Base-by-base conservation (phyloP, 1,140 invertebrate genomes). In the Nomia melanderi region DNA sequence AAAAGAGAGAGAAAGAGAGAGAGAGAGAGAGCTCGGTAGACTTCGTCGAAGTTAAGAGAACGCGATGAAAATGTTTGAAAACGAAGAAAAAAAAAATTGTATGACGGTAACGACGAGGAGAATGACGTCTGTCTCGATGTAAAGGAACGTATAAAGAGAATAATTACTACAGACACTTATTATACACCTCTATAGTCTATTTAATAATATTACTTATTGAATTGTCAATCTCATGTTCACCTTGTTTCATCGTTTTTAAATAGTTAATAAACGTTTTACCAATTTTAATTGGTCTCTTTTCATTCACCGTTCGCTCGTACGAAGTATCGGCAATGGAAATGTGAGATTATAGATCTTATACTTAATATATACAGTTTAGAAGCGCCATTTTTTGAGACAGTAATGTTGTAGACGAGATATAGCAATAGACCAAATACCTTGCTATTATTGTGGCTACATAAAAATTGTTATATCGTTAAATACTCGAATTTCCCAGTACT, bases 221-320 rank as follows among this genome's bases (percentile, higher is more conserved):
- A 91, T 91, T 91, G 90, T 90, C 89, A 91, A 91, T 90, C 88
- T 91, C 90, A 91, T 91, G 90, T 91, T 91, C 89, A 91, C 89
- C 87, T 91, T 91, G 90, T 91, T 91, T 91, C 90, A 90, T 91
- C 90, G 90, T 91, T 91, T 91, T 90, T 90, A 90, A 91, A 91
- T 91, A 91, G 90, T 91, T 91, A 91, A 91, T 91, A 91, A 91
- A 91, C 90, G 90, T 91, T 91, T 91, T 91, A 91, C 88, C 90
- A 90, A 90, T 91, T 91, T 91, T 90, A 91, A 62, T 17, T n/a
- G 67, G n/a, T 50, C 20, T 17, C 20, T 50, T 50, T 8, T n/a
- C 3, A 44, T 44, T 44, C 14, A 17, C 20, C 41, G 2, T n/a
- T n/a, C n/a, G n/a, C n/a, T n/a, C n/a, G n/a, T n/a, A n/a, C n/a